Evolutionary conservation across 2,797 vertebrate genomes (phyloP).

Genomic region (Meriones psammophilus): DNA sequence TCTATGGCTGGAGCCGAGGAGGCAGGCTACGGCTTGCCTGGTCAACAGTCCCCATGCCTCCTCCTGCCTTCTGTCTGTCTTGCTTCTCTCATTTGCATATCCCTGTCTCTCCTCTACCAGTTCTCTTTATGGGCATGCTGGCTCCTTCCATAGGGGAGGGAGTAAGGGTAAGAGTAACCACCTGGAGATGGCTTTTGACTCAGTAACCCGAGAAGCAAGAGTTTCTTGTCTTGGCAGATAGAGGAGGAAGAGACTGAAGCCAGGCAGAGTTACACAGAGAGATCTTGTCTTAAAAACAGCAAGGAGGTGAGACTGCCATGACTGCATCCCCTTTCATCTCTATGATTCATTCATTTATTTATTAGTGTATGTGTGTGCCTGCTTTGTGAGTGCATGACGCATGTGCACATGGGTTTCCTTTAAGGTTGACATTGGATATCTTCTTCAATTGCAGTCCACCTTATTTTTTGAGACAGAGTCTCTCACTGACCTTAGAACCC

Average conservation of each 20-base stretch:
- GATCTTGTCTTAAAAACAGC: neutral
- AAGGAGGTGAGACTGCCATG: neutral
- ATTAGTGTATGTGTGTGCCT: neutral
- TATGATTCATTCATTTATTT: neutral
- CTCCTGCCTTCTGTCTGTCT: neutral
- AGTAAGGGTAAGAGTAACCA: neutral
- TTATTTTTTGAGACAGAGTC: neutral
- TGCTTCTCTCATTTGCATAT: neutral
- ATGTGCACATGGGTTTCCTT: neutral
- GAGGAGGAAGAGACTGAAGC: neutral
- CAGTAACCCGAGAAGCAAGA: conserved; percentile 22
- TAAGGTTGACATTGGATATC: neutral
- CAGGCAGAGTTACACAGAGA: neutral
- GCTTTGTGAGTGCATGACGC: neutral
- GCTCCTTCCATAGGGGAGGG: neutral
- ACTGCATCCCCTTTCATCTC: neutral
- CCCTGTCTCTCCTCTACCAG: neutral
- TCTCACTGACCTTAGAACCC: neutral
- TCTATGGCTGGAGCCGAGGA: neutral
- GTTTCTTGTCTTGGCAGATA: neutral
- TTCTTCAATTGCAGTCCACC: neutral
- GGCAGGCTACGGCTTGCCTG: neutral
- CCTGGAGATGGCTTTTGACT: neutral
- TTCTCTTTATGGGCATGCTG: neutral
- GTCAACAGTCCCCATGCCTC: neutral